These are phyloP conservation scores for Carettochelys insculpta DNA, from an alignment of 2,113 vertebrate species.

Conservation along the genomic window DNA sequence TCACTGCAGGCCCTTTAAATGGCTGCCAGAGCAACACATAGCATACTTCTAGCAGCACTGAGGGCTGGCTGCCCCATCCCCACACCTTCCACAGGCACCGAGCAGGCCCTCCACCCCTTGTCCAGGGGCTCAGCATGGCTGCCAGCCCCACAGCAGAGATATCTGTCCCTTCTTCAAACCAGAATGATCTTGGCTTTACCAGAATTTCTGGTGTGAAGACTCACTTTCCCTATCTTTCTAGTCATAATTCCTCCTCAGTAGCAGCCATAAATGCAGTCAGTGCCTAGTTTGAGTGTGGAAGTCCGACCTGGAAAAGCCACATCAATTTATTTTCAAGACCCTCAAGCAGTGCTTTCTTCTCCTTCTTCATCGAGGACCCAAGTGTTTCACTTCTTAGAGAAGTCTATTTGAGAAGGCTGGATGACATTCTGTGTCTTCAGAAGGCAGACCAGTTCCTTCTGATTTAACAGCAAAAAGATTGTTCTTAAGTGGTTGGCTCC, in stretches of 20 bases:
- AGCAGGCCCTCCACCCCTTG: no score
- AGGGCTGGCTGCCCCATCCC: no score
- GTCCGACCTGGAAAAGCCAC: background rate
- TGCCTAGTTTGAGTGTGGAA: background rate
- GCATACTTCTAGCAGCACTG: no score
- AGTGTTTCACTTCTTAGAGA: background rate
- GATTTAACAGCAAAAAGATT: background rate
- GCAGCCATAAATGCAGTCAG: background rate
- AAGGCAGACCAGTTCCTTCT: background rate
- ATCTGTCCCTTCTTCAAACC: background rate
- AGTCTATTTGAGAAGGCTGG: background rate
- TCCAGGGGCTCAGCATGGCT: no score
- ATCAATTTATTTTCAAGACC: background rate
- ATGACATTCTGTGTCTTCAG: background rate
- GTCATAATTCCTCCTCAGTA: accelerated
- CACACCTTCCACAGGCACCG: no score
- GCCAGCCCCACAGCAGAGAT: no score
- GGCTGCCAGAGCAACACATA: no score
- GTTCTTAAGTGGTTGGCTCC: conserved; percentile 9
- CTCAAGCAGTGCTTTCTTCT: background rate
- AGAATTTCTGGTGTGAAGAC: background rate
- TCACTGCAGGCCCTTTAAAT: no score
- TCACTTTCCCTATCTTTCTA: background rate
- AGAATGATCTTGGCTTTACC: background rate
- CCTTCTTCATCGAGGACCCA: conserved; percentile 20